Evolutionary conservation across 2,888 invertebrate genomes (phyloP).

Genomic region (Apodemia zela): DNA sequence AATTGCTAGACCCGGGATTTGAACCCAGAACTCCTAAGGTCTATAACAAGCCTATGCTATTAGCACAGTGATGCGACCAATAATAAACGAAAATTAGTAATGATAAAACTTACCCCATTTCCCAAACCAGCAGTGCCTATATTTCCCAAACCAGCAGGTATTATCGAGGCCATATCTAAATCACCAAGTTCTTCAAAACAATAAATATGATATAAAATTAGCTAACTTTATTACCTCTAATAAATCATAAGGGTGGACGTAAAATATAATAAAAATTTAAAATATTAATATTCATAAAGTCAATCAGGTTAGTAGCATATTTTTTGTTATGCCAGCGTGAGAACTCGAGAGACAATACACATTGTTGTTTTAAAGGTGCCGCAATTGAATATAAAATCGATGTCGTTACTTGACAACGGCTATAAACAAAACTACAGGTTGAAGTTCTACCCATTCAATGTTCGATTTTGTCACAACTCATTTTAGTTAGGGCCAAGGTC

Average conservation of each 20-base stretch:
- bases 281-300: slow-evolving; percentile 9
- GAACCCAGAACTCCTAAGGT: no score
- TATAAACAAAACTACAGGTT: slow-evolving; percentile 30
- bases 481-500: not conserved
- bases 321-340: slow-evolving; percentile 25
- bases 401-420: slow-evolving; percentile 69
- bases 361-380: slow-evolving; percentile 23
- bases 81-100: no score
- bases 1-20: no score
- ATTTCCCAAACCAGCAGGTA: slow-evolving; percentile 39
- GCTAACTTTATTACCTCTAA: not conserved
- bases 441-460: not conserved
- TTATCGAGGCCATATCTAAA: slow-evolving; percentile 52
- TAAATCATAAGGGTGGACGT: not conserved
- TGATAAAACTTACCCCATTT: slow-evolving; percentile 36
- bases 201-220: not conserved
- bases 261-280: not conserved
- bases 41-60: no score
- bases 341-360: slow-evolving; percentile 26
- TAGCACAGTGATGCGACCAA: no score
- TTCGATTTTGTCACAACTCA: not conserved
- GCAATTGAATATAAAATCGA: slow-evolving; percentile 50
- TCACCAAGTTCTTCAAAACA: not conserved
- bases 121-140: slow-evolving; percentile 41
- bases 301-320: not conserved